Conservation (phyloP, 2,797 vertebrate species). For the Hoplostethus mediterraneus region DNA sequence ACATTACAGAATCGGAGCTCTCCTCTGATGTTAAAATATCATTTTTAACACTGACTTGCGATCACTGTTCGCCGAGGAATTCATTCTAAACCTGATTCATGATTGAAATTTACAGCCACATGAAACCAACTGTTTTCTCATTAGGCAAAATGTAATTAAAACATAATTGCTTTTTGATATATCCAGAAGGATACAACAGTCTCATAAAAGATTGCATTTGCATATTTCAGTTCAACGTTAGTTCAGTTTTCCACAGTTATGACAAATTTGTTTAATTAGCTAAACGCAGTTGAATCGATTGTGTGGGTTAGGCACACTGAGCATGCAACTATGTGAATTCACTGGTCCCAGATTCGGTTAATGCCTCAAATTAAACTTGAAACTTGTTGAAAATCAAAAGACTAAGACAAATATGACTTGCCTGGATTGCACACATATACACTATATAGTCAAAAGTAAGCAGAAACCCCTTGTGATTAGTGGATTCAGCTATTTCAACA, state of each 20-base stretch:
- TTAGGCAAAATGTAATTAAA: slow-evolving; percentile 46
- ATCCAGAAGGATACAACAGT: slow-evolving; percentile 24
- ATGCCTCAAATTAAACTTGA: too few relatives aligned
- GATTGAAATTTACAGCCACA: slow-evolving; percentile 21
- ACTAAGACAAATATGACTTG: too few relatives aligned
- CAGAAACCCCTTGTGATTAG: too few relatives aligned
- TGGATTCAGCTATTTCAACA: too few relatives aligned
- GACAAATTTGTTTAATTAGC: slow-evolving; percentile 55
- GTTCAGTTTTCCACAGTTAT: slow-evolving; percentile 28
- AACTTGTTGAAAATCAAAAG: too few relatives aligned
- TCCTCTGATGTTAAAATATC: neutral
- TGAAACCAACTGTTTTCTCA: slow-evolving; percentile 20
- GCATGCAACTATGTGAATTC: slow-evolving; percentile 17
- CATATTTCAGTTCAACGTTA: slow-evolving; percentile 21
- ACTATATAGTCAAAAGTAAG: too few relatives aligned
- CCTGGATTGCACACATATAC: too few relatives aligned
- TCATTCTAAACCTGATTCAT: slow-evolving; percentile 2
- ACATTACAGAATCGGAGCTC: neutral
- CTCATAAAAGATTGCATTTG: slow-evolving; percentile 19
- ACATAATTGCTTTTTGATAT: slow-evolving; percentile 52
- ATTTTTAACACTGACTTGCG: neutral
- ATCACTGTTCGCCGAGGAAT: neutral
- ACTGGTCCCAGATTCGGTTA: slow-evolving; percentile 11
- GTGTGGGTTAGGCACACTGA: slow-evolving; percentile 8
- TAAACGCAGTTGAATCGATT: slow-evolving; percentile 41